A percentile compares a stretch with the other conserved stretches of the same genome.
These are phyloP conservation scores for Prenolepis imparis DNA, from an alignment of 2,888 invertebrate species.

Conservation along the genomic window DNA sequence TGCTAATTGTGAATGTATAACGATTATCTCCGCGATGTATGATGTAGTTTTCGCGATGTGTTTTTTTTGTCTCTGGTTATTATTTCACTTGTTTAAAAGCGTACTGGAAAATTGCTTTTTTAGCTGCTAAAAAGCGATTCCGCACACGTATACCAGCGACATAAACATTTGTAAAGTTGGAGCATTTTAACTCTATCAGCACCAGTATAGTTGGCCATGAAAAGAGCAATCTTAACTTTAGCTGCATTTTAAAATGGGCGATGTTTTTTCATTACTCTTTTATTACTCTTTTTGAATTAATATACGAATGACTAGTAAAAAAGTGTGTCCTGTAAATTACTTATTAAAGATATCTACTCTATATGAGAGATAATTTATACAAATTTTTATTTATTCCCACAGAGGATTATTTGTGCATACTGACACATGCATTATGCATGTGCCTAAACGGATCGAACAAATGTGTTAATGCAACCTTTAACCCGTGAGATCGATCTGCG, in stretches of 20 bases:
- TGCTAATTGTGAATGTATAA: constrained; percentile 18
- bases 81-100: background rate
- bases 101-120: background rate
- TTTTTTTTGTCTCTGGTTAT: background rate
- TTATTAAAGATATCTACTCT: background rate
- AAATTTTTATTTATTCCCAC: background rate
- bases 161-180: constrained; percentile 18
- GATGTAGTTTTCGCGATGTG: background rate
- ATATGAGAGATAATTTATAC: background rate
- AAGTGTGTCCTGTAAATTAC: background rate
- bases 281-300: background rate
- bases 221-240: background rate
- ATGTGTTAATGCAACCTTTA: constrained; percentile 15
- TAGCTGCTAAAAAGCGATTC: constrained; percentile 3
- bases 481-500: background rate
- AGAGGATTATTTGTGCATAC: background rate
- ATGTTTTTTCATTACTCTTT: background rate
- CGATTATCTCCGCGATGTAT: no score
- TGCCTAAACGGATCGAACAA: background rate
- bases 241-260: constrained; percentile 11
- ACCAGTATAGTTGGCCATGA: background rate
- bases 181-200: constrained; percentile 9
- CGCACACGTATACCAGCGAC: background rate
- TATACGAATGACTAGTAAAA: background rate
- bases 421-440: background rate